Conservation (phyloP, 2,888 invertebrate genomes). For the Limulus polyphemus region DNA sequence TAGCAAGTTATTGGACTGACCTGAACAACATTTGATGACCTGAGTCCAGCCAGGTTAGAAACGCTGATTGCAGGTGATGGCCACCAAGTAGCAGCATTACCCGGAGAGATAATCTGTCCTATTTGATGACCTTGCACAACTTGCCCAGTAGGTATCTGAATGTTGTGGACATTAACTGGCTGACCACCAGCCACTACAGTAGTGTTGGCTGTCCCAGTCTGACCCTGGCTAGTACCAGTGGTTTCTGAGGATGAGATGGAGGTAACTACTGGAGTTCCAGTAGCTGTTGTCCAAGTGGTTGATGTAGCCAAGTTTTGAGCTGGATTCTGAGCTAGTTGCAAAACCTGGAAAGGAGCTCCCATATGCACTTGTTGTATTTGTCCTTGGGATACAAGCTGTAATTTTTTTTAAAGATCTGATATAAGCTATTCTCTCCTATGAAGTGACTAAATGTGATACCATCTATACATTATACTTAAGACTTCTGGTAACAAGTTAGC, state of each 20-base stretch:
- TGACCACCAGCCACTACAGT: conserved; percentile 3
- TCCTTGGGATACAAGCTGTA: conserved; percentile 41
- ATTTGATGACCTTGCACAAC: conserved; percentile 24
- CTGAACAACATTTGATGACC: conserved; percentile 27
- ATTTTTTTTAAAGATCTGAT: no score
- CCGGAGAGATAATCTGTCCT: conserved; percentile 24
- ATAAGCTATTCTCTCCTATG: no score
- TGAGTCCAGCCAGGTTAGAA: conserved; percentile 22
- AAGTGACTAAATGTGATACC: no score
- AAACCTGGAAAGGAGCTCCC: conserved; percentile 24
- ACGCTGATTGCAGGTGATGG: conserved; percentile 24
- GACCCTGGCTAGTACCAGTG: conserved; percentile 2
- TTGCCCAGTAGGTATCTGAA: conserved; percentile 28
- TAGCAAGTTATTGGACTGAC: conserved; percentile 10
- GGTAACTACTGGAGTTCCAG: not conserved
- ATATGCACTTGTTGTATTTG: conserved; percentile 83
- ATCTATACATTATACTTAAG: no score
- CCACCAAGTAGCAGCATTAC: conserved; percentile 23
- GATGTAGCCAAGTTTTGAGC: conserved; percentile 1
- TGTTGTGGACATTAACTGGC: conserved; percentile 20
- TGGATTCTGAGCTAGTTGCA: conserved; percentile 19
- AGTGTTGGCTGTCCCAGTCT: conserved; percentile 4
- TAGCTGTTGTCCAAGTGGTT: conserved; percentile 4
- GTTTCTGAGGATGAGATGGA: not conserved
- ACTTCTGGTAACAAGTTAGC: no score